Percentiles rank a stretch among this genome's conserved stretches.
phyloP scores from a whole-genome alignment of 2,113 vertebrate species.

The Microtus montanus region DNA sequence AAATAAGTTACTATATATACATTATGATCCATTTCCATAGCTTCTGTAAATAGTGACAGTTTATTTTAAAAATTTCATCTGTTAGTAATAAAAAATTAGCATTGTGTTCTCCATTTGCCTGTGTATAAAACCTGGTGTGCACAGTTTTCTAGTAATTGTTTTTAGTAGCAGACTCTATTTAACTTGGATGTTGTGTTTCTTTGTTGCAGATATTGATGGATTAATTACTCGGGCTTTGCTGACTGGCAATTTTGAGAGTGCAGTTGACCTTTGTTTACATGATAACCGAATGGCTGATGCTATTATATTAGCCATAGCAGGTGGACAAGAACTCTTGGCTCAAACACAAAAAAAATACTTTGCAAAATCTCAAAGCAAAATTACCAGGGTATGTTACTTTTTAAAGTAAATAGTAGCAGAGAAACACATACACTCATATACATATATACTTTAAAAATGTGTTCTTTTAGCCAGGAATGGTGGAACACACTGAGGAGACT shows the following conservation, averaged over 20 bases:
- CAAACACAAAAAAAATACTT: slow-evolving; percentile 97
- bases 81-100: slow-evolving; percentile 16
- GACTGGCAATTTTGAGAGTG: slow-evolving; percentile 94
- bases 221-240: slow-evolving; percentile 96
- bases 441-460: neutral
- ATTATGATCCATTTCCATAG: neutral
- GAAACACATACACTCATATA: neutral
- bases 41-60: neutral
- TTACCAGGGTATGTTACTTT: slow-evolving; percentile 91
- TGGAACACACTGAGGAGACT: neutral
- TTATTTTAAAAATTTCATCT: slow-evolving; percentile 47
- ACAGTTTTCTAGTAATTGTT: neutral
- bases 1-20: neutral
- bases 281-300: slow-evolving; percentile 97
- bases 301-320: slow-evolving; percentile 96
- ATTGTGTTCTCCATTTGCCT: neutral
- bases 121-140: neutral
- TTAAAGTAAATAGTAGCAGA: slow-evolving; percentile 3
- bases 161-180: neutral
- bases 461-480: neutral
- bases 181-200: slow-evolving; percentile 59
- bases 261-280: slow-evolving; percentile 95
- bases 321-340: slow-evolving; percentile 92
- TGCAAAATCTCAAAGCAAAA: slow-evolving; percentile 92
- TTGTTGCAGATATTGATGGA: slow-evolving; percentile 92